Evolutionary conservation across 2,113 vertebrate genomes (phyloP), one percentile per base, ranked within the genome.

Genomic region (Vulpes vulpes): DNA sequence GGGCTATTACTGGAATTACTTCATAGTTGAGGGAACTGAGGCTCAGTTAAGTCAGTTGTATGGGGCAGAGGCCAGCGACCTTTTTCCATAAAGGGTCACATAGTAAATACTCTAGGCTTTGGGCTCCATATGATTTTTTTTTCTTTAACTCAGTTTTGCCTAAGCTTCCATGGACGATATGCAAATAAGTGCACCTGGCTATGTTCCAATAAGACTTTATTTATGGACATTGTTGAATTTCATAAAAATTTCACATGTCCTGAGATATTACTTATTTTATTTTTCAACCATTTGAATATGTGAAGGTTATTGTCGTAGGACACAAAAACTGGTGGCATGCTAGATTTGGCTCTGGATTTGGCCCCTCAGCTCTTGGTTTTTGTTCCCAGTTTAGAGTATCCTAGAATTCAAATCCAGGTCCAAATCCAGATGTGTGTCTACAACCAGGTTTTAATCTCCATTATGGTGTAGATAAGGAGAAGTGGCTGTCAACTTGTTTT

Each of bases 51-150:
- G 17, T 94, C 32, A 35, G 6, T 35, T 82, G 51, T 30, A 23
- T 27, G 59, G 10, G 30, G 9, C 12, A 83, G 27, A 14, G 4
- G 3, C 53, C 3, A 3, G 35, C n/a, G 49, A 5, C 55, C 0
- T 27, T 80, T 67, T 74, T 43, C 59, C 59, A 2, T 80, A 8
- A 69, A 65, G 67, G 17, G 14, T 62, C 71, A 85, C 65, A 17
- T 49, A 79, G 51, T 92, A 51, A 90, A 60, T 97, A 67, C 71
- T 69, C 35, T 49, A 96, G 79, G 30, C 49, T 62, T 73, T 67
- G 43, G 27, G 38, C 8, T 57, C 17, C 4, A 3, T 32, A 12
- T 14, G 15, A 15, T 78, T 38, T 82, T 19, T 90, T 38, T 64
- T 4, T 2, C 32, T 23, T 11, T 0, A 43, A n/a, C 5, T 64